Evolutionary conservation across 2,797 vertebrate genomes (phyloP).

Genomic region (Discoglossus pictus): DNA sequence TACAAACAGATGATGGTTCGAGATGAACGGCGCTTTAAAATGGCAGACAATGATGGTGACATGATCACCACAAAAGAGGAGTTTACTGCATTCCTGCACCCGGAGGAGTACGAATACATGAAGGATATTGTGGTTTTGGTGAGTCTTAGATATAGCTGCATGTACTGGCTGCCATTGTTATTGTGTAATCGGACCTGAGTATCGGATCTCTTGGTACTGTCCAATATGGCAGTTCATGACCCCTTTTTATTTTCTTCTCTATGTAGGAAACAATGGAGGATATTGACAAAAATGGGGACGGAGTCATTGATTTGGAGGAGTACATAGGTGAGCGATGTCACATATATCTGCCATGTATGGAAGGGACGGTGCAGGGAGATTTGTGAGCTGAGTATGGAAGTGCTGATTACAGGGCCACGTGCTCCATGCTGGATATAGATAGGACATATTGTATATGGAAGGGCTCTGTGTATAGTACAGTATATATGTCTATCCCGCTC

Average conservation of each 20-base stretch:
- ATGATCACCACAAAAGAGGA: conserved; percentile 82
- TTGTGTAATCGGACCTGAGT: no score
- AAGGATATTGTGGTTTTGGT: conserved; percentile 90
- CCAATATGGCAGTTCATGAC: not conserved
- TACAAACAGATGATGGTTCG: conserved; percentile 87
- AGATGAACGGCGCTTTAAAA: conserved; percentile 86
- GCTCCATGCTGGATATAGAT: no score
- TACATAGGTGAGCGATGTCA: conserved; percentile 87
- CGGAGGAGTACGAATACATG: conserved; percentile 90
- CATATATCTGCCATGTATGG: no score
- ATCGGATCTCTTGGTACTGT: no score
- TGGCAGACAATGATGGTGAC: conserved; percentile 81
- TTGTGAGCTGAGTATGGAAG: no score
- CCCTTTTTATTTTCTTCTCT: not conserved
- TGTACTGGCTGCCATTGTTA: no score
- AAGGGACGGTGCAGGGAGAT: no score
- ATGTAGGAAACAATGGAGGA: conserved; percentile 91
- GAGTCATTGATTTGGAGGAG: conserved; percentile 87
- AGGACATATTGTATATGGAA: no score
- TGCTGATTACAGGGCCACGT: no score
- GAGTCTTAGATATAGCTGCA: no score
- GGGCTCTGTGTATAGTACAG: no score
- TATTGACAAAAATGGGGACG: conserved; percentile 90
- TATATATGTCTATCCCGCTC: no score
- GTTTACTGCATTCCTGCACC: conserved; percentile 88